Evolutionary conservation across 2,797 vertebrate species (phyloP), one percentile per base, ranked within the genome.

Genomic region (Oryzias dopingdopingensis): DNA sequence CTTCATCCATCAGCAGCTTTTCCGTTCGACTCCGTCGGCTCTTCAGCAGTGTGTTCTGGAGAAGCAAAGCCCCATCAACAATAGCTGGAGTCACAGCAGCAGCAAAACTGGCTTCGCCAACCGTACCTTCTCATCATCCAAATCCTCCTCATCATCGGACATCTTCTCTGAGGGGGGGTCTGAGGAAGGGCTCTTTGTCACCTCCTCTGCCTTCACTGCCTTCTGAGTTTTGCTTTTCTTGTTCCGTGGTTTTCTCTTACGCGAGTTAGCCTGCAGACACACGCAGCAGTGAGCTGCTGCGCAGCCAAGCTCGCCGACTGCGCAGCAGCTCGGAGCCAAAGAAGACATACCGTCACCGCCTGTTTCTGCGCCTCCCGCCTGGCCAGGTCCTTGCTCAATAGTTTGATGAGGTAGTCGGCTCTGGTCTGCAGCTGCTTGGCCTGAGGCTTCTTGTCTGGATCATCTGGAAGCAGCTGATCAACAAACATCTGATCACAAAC

Each of bases 321-420:
- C 32, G 12, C 32, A 37, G 32, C 32, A 3, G 32, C 26, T 6
- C 6, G 6, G 6, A 10, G 46, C 20, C 7, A 22, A 0, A 20
- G 56, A 40, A 12, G 12, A 78, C 95, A 93, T 89, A 99, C 96
- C 22, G 83, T 89, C 56, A 95, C 95, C 43, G 93, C 90, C 84
- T 96, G 94, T 70, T 95, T 93, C 86, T 96, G 95, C 52, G 95
- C 95, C 89, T 99, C 96, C 74, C 92, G 98, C 74, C 92, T 96
- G 74, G 95, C 94, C 81, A 99, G 90, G 76, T 98, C 96, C 84
- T 94, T 98, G 91, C 92, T 96, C 51, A 99, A 93, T 86, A 99
- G 88, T 89, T 99, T 99, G 90, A 99, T 98, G 96, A 99, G 96
- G 96, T 98, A 99, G 93, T 99, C 97, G 55, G 96, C 95, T 89